Evolutionary conservation across 1,140 invertebrate species (phyloP), one percentile per base, ranked within the genome.

Genomic region (Campoletis sonorensis): DNA sequence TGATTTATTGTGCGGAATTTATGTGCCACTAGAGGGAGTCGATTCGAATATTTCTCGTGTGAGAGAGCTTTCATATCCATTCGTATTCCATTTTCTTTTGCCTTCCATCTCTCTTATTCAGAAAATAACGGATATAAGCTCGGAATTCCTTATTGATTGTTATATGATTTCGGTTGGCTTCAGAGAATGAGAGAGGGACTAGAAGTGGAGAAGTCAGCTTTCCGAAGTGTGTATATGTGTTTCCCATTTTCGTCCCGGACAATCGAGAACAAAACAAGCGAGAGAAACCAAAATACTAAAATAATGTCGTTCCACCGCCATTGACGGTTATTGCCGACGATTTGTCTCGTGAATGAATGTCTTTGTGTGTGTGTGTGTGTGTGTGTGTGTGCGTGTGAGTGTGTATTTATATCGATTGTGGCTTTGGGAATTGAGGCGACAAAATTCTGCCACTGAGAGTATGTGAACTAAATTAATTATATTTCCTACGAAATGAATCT

Each of bases 71-170:
- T 64, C 61, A 23, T 64, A 64, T 64, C 61, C 21, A 64, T 64
- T 27, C 61, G 61, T 64, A 27, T 64, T 23, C 23, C n/a, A 64
- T 64, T 64, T 64, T 64, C 61, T 23, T 26, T 27, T 27, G 11
- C 23, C 61, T 64, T 64, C 23, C 10, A 4, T 23, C 23, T 64
- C 23, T 64, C 13, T 27, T 27, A 23, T 58, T 7, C 45, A 51
- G 82, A 82, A 85, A 82, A 80, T 85, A 81, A 45, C 70, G 83
- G 79, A 84, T 84, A 84, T 83, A 81, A 78, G 80, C 67, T 68
- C 72, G 81, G 78, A 86, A 86, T 88, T 84, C 81, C 73, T 83
- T 85, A 87, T 87, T 86, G 86, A 88, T 87, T 86, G 82, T 86
- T 85, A 84, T 84, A 83, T 82, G 81, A 84, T 86, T 86, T 85